Base-by-base conservation (phyloP, 1,140 invertebrate species). In the Helicoverpa zea region DNA sequence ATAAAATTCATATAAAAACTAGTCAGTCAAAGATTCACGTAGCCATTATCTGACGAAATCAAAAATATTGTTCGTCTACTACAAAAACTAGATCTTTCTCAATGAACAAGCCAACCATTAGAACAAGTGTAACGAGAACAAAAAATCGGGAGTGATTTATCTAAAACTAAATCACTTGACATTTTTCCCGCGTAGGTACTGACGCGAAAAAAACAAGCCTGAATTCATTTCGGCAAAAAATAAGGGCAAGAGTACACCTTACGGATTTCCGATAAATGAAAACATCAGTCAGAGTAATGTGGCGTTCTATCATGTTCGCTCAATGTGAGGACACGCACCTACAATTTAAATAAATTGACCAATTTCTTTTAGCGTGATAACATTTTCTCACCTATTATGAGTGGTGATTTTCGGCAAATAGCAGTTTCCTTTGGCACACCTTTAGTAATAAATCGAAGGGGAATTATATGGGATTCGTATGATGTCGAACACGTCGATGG, bases 211-310 rank as follows among this genome's bases (percentile, higher is more conserved):
- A 77, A 63, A 64, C 35, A 18, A 14, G 5, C 9, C 35, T 59
- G 13, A 63, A 77, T 77, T 61, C 35, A 75, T 75, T 63, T 75
- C 43, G 16, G 58, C 30, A 47, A 52, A 49, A 64, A 76, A 77
- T 77, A 29, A 64, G 59, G 12, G 59, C 59, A 52, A 64, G 58
- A 52, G 49, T 30, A 77, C 74, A 77, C 74, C 59, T 77, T 43
- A 64, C 74, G 59, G 56, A 64, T 77, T 66, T 56, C 64, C 74
- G 68, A 80, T 80, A 74, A 47, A 73, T 63, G 70, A 73, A 73
- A 80, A 52, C 66, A 80, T 80, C 68, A 81, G 51, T 81, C 66
- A 78, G 43, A 11, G 18, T 81, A 81, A 80, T 80, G 68, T 16
- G 68, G 13, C 58, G 9, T 11, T 80, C 49, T 63, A 80, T 80